Conservation (phyloP, 2,797 vertebrate genomes). For the Pipistrellus nathusii region DNA sequence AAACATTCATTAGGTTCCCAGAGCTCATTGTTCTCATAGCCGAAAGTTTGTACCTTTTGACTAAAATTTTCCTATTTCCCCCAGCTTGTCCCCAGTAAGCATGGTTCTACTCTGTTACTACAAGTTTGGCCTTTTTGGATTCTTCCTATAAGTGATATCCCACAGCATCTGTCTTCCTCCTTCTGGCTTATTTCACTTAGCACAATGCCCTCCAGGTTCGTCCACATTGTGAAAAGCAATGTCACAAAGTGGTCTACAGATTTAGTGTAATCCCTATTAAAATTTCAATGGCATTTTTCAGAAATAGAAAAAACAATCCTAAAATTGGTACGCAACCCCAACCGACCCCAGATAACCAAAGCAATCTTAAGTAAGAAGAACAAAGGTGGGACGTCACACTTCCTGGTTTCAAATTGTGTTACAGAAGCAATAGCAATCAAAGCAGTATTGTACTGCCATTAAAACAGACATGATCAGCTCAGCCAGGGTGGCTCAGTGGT, state of each 20-base stretch:
- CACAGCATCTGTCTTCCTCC: background rate
- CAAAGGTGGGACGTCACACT: background rate
- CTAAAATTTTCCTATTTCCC: background rate
- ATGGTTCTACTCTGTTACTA: background rate
- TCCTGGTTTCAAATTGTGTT: background rate
- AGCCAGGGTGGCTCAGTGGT: too few species aligned
- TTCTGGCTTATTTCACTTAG: background rate
- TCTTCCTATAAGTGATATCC: background rate
- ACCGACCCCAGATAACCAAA: background rate
- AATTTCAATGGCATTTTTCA: background rate
- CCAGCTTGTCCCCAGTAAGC: background rate
- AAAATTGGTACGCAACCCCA: background rate
- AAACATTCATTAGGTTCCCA: background rate
- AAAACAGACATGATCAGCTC: background rate
- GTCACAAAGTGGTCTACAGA: background rate
- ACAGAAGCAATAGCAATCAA: background rate
- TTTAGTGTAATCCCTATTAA: background rate
- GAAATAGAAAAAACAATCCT: background rate
- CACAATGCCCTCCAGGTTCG: background rate
- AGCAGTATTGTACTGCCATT: background rate
- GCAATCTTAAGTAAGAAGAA: background rate
- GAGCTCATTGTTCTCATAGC: background rate
- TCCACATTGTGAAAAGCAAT: background rate
- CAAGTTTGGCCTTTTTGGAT: background rate
- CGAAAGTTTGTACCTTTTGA: background rate